Conservation (phyloP, 2,797 vertebrate species). For the Tauraco hartlaubi region DNA sequence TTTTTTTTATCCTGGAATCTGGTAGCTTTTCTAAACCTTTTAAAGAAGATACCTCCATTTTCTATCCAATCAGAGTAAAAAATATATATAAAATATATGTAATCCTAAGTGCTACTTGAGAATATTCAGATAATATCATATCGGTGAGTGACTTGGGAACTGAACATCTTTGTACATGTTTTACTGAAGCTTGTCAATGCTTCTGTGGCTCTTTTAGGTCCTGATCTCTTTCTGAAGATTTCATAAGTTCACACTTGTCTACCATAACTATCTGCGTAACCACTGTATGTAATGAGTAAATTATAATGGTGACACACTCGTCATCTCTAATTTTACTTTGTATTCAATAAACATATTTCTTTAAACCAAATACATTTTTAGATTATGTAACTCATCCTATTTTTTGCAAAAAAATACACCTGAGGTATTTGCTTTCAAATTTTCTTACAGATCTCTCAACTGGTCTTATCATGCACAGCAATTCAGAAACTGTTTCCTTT, state of each 20-base stretch:
- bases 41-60: not conserved
- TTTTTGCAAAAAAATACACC: not conserved
- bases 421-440: not conserved
- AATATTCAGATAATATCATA: not conserved
- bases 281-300: not conserved
- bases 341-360: not conserved
- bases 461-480: not conserved
- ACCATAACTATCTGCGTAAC: not conserved
- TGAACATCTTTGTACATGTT: not conserved
- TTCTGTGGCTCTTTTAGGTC: not conserved
- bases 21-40: not conserved
- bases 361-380: not conserved
- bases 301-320: not conserved
- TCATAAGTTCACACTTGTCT: not conserved
- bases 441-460: not conserved
- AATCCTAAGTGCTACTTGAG: not conserved
- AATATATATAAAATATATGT: not conserved
- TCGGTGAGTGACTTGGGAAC: not conserved
- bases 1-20: not conserved
- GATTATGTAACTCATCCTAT: not conserved
- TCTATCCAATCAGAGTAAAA: not conserved
- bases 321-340: not conserved
- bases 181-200: not conserved
- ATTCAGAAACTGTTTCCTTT: not conserved
- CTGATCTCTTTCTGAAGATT: not conserved